A percentile compares a stretch with the other conserved stretches of the same genome.
Conservation (phyloP, 2,888 invertebrate species). For the Euplagia quadripunctaria region DNA sequence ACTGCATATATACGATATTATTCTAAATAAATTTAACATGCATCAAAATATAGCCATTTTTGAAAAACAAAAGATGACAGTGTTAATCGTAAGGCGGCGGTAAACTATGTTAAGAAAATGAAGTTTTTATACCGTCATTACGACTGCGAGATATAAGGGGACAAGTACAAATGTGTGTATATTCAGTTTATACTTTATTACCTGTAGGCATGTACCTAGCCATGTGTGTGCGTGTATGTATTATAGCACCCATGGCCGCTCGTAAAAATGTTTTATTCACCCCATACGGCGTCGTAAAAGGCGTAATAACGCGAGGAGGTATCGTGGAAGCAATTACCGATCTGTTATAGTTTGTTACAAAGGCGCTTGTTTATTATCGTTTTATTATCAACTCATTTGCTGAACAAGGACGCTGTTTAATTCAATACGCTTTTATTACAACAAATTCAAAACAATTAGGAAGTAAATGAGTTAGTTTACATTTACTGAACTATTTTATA, state of each 20-base stretch:
- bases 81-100: slow-evolving; percentile 2
- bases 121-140: slow-evolving; percentile 33
- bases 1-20: slow-evolving; percentile 13
- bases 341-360: slow-evolving; percentile 88
- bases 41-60: neutral
- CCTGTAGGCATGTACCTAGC: slow-evolving; percentile 60
- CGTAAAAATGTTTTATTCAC: slow-evolving; percentile 88
- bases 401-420: slow-evolving; percentile 83
- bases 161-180: slow-evolving; percentile 50
- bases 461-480: slow-evolving; percentile 47
- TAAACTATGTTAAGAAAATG: slow-evolving; percentile 37
- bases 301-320: slow-evolving; percentile 87
- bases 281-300: slow-evolving; percentile 88
- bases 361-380: slow-evolving; percentile 86
- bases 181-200: slow-evolving; percentile 68
- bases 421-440: slow-evolving; percentile 76
- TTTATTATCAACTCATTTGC: slow-evolving; percentile 86
- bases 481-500: slow-evolving; percentile 44
- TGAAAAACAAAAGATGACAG: slow-evolving; percentile 3
- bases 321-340: slow-evolving; percentile 87
- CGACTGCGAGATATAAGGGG: slow-evolving; percentile 42
- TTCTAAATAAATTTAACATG: too few relatives aligned
- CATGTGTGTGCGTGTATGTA: slow-evolving; percentile 69
- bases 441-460: slow-evolving; percentile 55
- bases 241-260: slow-evolving; percentile 85